Conservation (phyloP, 2,888 invertebrate species). For the Zygogramma bicolorata region DNA sequence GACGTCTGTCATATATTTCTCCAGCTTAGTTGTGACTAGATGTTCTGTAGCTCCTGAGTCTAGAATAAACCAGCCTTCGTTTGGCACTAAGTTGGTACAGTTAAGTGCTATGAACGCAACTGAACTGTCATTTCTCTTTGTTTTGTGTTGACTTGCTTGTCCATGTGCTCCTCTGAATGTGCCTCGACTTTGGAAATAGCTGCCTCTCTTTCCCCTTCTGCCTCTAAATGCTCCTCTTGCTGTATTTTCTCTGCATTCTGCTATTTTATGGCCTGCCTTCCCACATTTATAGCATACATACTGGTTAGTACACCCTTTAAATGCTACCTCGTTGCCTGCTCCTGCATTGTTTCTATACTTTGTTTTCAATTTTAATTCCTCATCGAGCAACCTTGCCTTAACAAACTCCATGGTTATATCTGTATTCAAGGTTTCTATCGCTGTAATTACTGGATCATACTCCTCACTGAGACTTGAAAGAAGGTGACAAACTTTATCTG, state of each 20-base stretch:
- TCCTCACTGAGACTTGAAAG: constrained; percentile 42
- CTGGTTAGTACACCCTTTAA: constrained; percentile 10
- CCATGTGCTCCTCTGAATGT: neutral
- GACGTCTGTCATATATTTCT: neutral
- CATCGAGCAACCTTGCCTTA: constrained; percentile 44
- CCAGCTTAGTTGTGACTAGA: neutral
- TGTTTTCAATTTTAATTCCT: constrained; percentile 42
- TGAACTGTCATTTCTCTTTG: neutral
- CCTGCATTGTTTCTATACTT: neutral
- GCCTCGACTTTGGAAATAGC: neutral
- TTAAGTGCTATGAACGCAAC: neutral
- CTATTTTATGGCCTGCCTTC: constrained; percentile 28
- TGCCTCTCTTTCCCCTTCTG: neutral
- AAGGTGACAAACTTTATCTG: constrained; percentile 49
- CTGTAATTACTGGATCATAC: constrained; percentile 49
- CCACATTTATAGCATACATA: constrained; percentile 31
- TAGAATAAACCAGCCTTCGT: neutral
- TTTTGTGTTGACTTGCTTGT: neutral
- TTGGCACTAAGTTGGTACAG: neutral
- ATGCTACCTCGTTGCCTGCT: constrained; percentile 17
- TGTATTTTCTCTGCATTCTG: neutral
- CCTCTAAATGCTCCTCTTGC: neutral
- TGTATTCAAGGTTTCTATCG: constrained; percentile 47
- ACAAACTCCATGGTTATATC: constrained; percentile 48
- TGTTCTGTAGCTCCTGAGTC: neutral